Evolutionary conservation across 2,888 invertebrate genomes (phyloP).

Genomic region (Drosophila vallismaia): DNA sequence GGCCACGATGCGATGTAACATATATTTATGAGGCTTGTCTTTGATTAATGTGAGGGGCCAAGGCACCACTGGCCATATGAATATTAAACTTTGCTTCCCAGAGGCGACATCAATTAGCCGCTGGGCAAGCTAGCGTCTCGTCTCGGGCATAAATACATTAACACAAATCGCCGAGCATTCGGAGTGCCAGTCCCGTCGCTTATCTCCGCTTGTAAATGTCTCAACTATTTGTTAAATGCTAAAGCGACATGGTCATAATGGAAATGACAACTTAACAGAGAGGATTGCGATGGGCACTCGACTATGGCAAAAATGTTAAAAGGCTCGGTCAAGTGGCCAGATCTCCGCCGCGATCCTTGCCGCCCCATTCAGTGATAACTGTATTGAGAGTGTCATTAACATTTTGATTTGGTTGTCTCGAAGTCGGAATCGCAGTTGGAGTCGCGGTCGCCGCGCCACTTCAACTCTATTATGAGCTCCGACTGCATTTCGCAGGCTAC

Average conservation of each 20-base stretch:
- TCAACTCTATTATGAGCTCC: constrained; percentile 56
- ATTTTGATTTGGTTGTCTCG: constrained; percentile 79
- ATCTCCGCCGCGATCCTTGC: constrained; percentile 1
- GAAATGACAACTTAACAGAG: constrained; percentile 81
- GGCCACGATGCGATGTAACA: constrained; percentile 49
- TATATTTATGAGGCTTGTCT: constrained; percentile 63
- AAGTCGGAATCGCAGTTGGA: constrained; percentile 10
- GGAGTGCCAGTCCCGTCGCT: constrained; percentile 48
- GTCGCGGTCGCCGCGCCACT: constrained; percentile 21
- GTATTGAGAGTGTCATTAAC: constrained; percentile 84
- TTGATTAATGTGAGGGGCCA: constrained; percentile 70
- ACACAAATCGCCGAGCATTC: constrained; percentile 64
- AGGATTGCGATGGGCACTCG: constrained; percentile 36
- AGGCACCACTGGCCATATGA: constrained; percentile 53
- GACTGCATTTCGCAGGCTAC: constrained; percentile 49
- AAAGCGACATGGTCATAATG: constrained; percentile 81
- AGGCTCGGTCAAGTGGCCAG: constrained; percentile 66
- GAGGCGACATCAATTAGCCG: constrained; percentile 72
- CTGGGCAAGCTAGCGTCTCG: constrained; percentile 38
- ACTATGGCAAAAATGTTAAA: constrained; percentile 64
- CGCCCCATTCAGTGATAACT: constrained; percentile 70
- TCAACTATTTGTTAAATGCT: constrained; percentile 83
- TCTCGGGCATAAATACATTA: constrained; percentile 61
- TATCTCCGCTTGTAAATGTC: constrained; percentile 82
- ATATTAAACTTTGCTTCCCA: constrained; percentile 65